A percentile compares a stretch with the other conserved stretches of the same genome.
Evolutionary conservation across 2,888 invertebrate species (phyloP).

Genomic region (Craniophora ligustri): DNA sequence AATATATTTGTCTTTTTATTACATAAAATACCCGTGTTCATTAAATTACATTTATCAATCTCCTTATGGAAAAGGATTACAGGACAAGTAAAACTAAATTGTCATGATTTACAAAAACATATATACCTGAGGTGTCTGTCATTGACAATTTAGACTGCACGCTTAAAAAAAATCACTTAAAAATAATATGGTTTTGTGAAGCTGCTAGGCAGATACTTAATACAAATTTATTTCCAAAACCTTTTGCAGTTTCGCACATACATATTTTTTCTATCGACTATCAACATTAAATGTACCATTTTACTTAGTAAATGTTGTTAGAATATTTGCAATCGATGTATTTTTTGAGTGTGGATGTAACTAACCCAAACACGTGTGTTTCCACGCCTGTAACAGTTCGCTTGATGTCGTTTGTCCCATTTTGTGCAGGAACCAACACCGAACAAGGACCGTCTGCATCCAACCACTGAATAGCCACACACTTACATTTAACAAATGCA

Average conservation of each 20-base stretch:
- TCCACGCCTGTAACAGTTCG: conserved; percentile 81
- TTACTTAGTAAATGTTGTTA: conserved; percentile 51
- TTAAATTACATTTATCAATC: too few relatives aligned
- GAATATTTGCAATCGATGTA: conserved; percentile 47
- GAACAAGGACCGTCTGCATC: conserved; percentile 82
- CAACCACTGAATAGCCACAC: conserved; percentile 75
- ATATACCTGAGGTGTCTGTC: too few relatives aligned
- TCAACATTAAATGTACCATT: conserved; percentile 46
- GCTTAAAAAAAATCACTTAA: not conserved
- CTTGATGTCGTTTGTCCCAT: conserved; percentile 84
- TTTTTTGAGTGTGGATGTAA: conserved; percentile 56
- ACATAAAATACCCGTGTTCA: too few relatives aligned
- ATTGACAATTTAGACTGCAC: conserved; percentile 18
- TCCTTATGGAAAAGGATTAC: too few relatives aligned
- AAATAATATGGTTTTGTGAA: too few relatives aligned
- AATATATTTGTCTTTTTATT: too few relatives aligned
- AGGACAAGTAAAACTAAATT: too few relatives aligned
- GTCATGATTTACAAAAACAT: too few relatives aligned
- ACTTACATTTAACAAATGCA: conserved; percentile 50
- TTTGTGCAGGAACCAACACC: conserved; percentile 85
- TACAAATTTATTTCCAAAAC: conserved; percentile 5
- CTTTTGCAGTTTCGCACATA: conserved; percentile 8
- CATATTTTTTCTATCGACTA: conserved; percentile 6
- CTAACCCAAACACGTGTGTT: conserved; percentile 79
- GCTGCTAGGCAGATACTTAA: too few relatives aligned